A percentile compares a stretch with the other conserved stretches of the same genome.
Evolutionary conservation across 2,888 invertebrate genomes (phyloP).

Genomic region (Synergus umbraculus): DNA sequence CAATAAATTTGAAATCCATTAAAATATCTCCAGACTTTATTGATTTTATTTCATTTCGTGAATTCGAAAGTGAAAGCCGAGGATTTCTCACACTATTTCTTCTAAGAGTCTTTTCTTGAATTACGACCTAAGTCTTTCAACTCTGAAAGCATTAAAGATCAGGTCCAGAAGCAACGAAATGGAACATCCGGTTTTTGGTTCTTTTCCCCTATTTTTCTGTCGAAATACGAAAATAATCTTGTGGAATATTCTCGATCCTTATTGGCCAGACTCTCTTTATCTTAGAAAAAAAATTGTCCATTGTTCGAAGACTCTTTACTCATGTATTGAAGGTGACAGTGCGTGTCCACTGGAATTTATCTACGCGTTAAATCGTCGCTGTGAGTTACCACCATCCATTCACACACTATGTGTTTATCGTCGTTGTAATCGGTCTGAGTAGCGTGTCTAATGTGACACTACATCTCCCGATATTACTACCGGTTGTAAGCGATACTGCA

Average conservation of each 20-base stretch:
- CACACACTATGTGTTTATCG: slow-evolving; percentile 42
- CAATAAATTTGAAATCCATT: not conserved
- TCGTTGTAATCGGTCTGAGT: slow-evolving; percentile 45
- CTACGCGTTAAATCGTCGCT: slow-evolving; percentile 24
- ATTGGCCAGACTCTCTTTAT: not conserved
- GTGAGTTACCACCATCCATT: slow-evolving; percentile 13
- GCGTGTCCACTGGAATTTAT: slow-evolving; percentile 19
- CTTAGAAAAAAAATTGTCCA: not conserved
- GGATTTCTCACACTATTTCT: not conserved
- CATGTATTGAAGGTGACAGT: not conserved
- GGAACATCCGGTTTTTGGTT: slow-evolving; percentile 5
- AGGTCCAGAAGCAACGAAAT: not conserved
- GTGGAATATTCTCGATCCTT: not conserved
- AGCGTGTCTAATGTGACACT: slow-evolving; percentile 45
- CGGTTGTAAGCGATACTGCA: slow-evolving; percentile 44
- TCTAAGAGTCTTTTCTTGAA: not conserved
- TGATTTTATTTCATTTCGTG: not conserved
- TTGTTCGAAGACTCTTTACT: not conserved
- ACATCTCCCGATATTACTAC: slow-evolving; percentile 31
- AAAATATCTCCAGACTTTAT: not conserved
- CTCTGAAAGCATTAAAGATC: not conserved
- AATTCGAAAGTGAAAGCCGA: not conserved
- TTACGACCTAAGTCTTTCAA: not conserved
- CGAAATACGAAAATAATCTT: not conserved
- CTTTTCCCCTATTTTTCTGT: not conserved